These are phyloP conservation scores for Tursiops truncatus DNA, from an alignment of 2,113 vertebrate species.

Conservation along the genomic window DNA sequence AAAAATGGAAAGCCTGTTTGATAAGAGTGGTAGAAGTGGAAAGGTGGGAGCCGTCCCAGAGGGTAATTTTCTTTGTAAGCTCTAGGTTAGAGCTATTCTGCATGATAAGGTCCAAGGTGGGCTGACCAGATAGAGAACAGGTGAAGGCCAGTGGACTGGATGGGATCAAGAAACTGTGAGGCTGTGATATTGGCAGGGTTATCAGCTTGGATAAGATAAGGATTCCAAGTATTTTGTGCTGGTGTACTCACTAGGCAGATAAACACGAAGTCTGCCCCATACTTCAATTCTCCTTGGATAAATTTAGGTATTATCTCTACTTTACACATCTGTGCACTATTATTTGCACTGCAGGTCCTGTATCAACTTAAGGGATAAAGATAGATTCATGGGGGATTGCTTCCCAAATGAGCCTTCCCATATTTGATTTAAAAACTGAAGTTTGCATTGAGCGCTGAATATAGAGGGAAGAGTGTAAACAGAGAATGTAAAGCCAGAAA, in stretches of 20 bases:
- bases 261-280: neutral
- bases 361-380: conserved; percentile 54
- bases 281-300: conserved; percentile 24
- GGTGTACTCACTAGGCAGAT: neutral
- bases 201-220: neutral
- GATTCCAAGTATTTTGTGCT: neutral
- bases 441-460: neutral
- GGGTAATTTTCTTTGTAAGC: neutral
- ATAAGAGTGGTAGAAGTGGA: neutral
- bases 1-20: neutral
- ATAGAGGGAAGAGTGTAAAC: conserved; percentile 2
- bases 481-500: conserved; percentile 30
- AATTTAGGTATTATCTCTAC: conserved; percentile 55
- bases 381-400: conserved; percentile 44
- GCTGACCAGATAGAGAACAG: neutral
- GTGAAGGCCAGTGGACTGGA: neutral
- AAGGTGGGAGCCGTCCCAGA: neutral
- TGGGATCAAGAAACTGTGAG: neutral
- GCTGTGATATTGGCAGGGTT: neutral
- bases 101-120: neutral
- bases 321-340: neutral
- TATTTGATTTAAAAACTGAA: conserved; percentile 61
- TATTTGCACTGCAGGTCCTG: conserved; percentile 51
- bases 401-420: conserved; percentile 35
- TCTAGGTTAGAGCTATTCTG: neutral